Base-by-base conservation (phyloP, 2,113 vertebrate genomes). In the Strix uralensis region DNA sequence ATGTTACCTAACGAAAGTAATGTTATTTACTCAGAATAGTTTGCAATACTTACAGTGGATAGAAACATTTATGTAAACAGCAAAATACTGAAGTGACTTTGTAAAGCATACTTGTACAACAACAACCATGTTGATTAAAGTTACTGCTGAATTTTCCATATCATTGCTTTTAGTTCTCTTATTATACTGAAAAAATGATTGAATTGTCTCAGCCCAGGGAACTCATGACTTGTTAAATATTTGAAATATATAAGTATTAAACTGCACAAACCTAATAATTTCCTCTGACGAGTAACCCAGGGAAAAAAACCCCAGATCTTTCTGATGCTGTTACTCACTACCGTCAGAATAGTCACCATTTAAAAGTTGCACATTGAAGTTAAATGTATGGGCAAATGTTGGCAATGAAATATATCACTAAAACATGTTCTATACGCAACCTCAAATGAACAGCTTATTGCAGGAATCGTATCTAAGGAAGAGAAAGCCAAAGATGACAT, bases 1-100 rank as follows among this genome's bases (percentile, higher is more conserved):
- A 10, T 40, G 81, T 86, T 86, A 81, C 88, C 82, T 84, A 78
- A 78, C 7, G 8, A 77, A 86, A 95, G 61, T 16, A 88, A 71
- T 7, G 38, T 55, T 90, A 83, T 81, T 94, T 67, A 25, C 75
- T 38, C 55, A 55, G 67, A 93, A 74, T 32, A 86, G 58, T 57
- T 95, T 93, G 91, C 95, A 93, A 67, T 47, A 57, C 61, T 91
- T 93, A 36, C 3, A 81, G 58, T 16, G 71, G 78, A 27, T 88
- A 38, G 87, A 92, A 91, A 93, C 85, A 88, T 86, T 88, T 87
- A 86, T 80, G 70, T 77, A 90, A 96, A 92, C 93, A 94, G 66
- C 58, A 81, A 86, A 94, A 71, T 34, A 47, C 38, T 19, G 32
- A 46, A 88, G 70, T 62, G 63, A 15, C 42, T 95, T 80, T 62